Base-by-base conservation (phyloP, 2,888 invertebrate genomes). In the Calliscelio sp. region DNA sequence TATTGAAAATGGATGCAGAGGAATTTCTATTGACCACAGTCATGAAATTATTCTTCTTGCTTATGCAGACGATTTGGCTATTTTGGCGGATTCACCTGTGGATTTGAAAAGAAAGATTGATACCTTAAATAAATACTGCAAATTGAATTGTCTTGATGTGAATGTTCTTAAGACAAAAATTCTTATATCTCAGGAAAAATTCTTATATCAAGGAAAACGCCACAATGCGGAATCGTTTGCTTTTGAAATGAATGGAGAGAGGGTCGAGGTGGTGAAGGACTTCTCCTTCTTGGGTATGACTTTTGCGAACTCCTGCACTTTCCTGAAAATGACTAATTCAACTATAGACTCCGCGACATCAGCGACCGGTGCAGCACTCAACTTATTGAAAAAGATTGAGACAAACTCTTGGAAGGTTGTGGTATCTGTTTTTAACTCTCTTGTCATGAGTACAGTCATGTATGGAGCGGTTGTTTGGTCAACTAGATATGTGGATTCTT, bases 381-480 rank as follows among this genome's bases (percentile, higher is more conserved):
- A 16, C 14, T n/a, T 44, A 10, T 44, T 44, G 14, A 44, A 6
- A 10, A 44, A 44, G 5, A 4, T 44, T 10, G 4, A 16, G 4
- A 44, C 44, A n/a, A 44, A 44, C 14, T 44, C 44, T 10, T 44
- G 44, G 44, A 10, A 44, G n/a, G 16, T 44, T n/a, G 44, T 44
- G 16, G 16, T 10, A n/a, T 10, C 11, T n/a, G 4, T 44, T 3
- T 44, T 44, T 3, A 44, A 10, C 4, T 44, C 44, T 4, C 44
- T 44, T 10, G 44, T 44, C 16, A 6, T 59, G n/a, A 59, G 59
- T 59, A 59, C n/a, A 2, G 41, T 38, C 7, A 32, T 61, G 38
- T 38, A 61, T 20, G 61, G 61, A 4, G n/a, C 41, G 18, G 18
- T 32, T 32, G 32, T 32, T 32, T 32, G 32, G 32, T 32, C 32